Evolutionary conservation across 2,113 vertebrate genomes (phyloP).

Genomic region (Neoarius graeffei): DNA sequence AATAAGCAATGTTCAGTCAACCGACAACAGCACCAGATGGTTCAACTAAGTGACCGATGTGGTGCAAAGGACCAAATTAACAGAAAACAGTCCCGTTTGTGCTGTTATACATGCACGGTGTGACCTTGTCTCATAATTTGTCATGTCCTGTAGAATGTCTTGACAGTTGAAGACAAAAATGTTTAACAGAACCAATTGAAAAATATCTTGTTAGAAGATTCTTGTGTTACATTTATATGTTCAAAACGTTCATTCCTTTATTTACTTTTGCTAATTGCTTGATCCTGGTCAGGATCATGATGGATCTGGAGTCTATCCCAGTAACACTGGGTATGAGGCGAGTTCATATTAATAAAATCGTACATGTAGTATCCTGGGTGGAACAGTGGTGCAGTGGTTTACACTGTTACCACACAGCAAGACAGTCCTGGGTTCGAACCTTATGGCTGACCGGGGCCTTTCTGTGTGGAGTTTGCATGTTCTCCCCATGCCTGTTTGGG

Average conservation of each 20-base stretch:
- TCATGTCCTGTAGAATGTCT: not conserved
- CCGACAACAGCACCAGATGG: constrained; percentile 50
- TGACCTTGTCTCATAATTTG: constrained; percentile 3
- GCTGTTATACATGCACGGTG: constrained; percentile 22
- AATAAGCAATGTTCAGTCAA: constrained; percentile 28
- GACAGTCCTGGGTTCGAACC: too few species aligned
- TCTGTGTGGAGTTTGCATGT: too few species aligned
- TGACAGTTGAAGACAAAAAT: not conserved
- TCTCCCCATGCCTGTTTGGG: too few species aligned
- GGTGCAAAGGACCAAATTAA: constrained; percentile 37
- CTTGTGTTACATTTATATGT: not conserved
- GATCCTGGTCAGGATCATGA: not conserved
- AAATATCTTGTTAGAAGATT: not conserved
- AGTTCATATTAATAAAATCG: not conserved
- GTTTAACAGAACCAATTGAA: not conserved
- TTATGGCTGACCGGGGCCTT: too few species aligned
- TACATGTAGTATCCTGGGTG: not conserved
- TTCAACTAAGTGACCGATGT: constrained; percentile 39
- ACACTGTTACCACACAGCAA: too few species aligned
- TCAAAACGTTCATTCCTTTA: too few species aligned
- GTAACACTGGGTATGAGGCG: not conserved
- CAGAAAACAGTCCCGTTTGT: constrained; percentile 23
- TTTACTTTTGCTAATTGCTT: not conserved
- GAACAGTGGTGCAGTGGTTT: too few species aligned
- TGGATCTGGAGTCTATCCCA: not conserved